These are phyloP conservation scores for Lepidurus couesii DNA, from an alignment of 1,140 invertebrate genomes.

Conservation along the genomic window DNA sequence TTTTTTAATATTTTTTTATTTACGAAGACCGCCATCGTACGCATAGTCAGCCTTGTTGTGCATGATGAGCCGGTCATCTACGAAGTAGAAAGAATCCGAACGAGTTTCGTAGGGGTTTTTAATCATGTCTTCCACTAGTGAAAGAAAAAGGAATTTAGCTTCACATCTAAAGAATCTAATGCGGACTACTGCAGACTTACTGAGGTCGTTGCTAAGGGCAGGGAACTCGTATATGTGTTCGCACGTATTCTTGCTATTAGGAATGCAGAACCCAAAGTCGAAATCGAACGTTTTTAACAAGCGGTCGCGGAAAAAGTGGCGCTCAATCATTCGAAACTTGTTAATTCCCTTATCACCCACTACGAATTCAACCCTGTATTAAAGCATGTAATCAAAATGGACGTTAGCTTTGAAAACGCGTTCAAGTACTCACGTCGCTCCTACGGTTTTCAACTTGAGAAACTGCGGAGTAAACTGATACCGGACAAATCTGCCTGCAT, in stretches of 20 bases:
- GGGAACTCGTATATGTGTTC: constrained; percentile 99
- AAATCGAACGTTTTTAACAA: constrained; percentile 98
- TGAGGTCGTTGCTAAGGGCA: constrained; percentile 70
- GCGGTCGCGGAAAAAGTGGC: constrained; percentile 90
- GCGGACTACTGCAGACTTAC: constrained; percentile 53
- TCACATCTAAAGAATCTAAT: neutral
- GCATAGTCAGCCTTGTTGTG: constrained; percentile 99
- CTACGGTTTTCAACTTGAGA: constrained; percentile 90
- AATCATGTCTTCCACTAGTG: constrained; percentile 91
- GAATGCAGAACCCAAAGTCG: constrained; percentile 99
- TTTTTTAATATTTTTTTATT: neutral
- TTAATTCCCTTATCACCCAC: constrained; percentile 86
- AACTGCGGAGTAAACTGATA: constrained; percentile 90
- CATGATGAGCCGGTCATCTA: constrained; percentile 94
- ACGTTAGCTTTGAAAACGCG: constrained; percentile 25
- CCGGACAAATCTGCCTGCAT: constrained; percentile 89
- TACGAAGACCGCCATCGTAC: constrained; percentile 64
- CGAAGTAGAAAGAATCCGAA: constrained; percentile 98
- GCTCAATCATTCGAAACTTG: constrained; percentile 97
- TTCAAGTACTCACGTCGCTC: constrained; percentile 72
- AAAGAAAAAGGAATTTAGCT: constrained; percentile 32
- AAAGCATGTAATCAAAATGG: constrained; percentile 30
- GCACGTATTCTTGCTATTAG: constrained; percentile 92
- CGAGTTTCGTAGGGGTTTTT: constrained; percentile 90
- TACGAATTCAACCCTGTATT: constrained; percentile 86